Evolutionary conservation across 2,797 vertebrate species (phyloP), one percentile per base, ranked within the genome.

Genomic region (Peromyscus eremicus): DNA sequence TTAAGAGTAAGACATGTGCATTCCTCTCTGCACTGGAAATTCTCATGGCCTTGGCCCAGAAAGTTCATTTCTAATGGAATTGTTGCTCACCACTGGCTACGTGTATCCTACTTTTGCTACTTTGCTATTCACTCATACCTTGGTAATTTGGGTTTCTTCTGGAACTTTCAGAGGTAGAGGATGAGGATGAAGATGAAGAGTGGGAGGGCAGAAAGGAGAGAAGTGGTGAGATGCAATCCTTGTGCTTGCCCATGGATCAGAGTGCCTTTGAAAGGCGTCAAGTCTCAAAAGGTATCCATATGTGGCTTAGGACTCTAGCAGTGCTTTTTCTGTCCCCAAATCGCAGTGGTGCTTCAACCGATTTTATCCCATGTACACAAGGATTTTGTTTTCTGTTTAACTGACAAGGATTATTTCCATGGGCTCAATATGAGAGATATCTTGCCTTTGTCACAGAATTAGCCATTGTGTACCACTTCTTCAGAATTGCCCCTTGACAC

Each of bases 21-120:
- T 71, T 90, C 62, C 62, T 95, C 77, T 90, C n/a, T 49, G 5
- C 27, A 60, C 9, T 82, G 55, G 91, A 92, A 89, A 37, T 82
- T 91, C 75, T 79, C 19, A 83, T 81, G 68, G 34, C 52, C 52
- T 92, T 86, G 82, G 52, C 68, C 19, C 57, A 89, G 60, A 81
- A 96, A 57, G 84, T 83, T 55, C 34, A 8, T 77, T 82, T 79
- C 68, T 87, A 92, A 79, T 68, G 37, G 55, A 70, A 73, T 92
- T 81, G 10, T 49, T 81, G 10, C 10, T 89, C 14, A 60, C 37
- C 37, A n/a, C 3, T 82, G 89, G 23, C 77, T 73, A 73, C 52
- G 16, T 57, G 10, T 23, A 92, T 79, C 76, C 70, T 60, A 70
- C 14, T 12, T 73, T 57, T 16, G 17, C 40, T 60, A 64, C 5